Percentiles rank a stretch among this genome's conserved stretches.
Conservation (phyloP, 2,888 invertebrate species). For the Protophormia terraenovae region DNA sequence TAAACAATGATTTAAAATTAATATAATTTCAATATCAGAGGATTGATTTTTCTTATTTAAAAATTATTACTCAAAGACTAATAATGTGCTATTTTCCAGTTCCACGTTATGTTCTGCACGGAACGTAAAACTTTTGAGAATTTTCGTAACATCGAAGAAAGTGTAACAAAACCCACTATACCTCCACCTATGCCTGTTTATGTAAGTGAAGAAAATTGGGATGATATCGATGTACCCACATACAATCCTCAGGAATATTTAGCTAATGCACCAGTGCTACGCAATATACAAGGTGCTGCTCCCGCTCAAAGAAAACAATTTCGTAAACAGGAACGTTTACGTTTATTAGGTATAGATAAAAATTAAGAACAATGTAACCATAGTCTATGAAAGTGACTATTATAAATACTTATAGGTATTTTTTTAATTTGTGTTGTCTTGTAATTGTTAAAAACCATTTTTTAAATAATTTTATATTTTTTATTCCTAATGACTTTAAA, state of each 20-base stretch:
- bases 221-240: constrained; percentile 67
- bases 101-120: constrained; percentile 69
- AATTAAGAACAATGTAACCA: neutral
- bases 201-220: constrained; percentile 70
- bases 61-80: neutral
- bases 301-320: constrained; percentile 70
- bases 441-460: neutral
- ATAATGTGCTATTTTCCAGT: constrained; percentile 50
- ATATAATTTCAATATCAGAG: too few species aligned
- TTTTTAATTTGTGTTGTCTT: neutral
- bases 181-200: constrained; percentile 52
- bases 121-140: constrained; percentile 68
- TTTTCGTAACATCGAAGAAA: constrained; percentile 53
- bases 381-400: neutral
- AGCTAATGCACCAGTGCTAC: constrained; percentile 68
- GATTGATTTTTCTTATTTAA: too few species aligned
- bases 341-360: constrained; percentile 49
- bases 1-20: too few species aligned
- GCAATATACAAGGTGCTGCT: constrained; percentile 69
- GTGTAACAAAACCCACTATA: constrained; percentile 23
- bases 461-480: neutral
- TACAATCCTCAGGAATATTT: constrained; percentile 71
- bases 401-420: too few species aligned
- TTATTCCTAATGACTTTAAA: neutral
- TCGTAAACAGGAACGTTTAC: constrained; percentile 69